Base-by-base conservation (phyloP, 2,797 vertebrate species). In the Myripristis jacobus region DNA sequence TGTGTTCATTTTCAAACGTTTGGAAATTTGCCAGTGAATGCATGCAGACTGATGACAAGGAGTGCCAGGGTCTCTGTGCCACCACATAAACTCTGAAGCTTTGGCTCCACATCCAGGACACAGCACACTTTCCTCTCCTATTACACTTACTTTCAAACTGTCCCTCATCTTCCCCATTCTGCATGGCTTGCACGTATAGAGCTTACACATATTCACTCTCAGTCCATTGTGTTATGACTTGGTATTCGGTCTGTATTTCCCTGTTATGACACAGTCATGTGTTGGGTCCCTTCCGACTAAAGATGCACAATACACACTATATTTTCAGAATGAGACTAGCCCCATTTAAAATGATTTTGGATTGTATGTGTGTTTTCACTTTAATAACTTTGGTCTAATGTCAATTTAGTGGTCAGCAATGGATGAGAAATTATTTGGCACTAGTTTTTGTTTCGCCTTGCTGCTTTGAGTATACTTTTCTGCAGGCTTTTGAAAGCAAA, bases 111-210 rank as follows among this genome's bases (percentile, higher is more conserved):
- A 13, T 66, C 69, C 64, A 71, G 70, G 66, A 66, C 63, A 48
- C 59, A 16, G 64, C 64, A 53, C 76, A 63, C n/a, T 76, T 56
- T 52, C 34, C 27, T 51, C 36, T 44, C 75, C 54, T 61, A 16
- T 55, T 51, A 31, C 34, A 27, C 53, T 76, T 73, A 65, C 44
- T 56, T 60, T 74, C 66, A 53, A 56, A 52, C 46, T 79, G 19
- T 77, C 51, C 70, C 57, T 77, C 67, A 67, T 86, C 78, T 65
- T 34, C 22, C 41, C 29, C 25, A 67, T 77, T 75, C 73, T 89
- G 90, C 89, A 91, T 91, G 89, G 84, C 88, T 87, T 89, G 80
- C 81, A 70, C 53, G 31, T 70, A 64, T 29, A 82, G 51, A 80
- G 48, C 60, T 67, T 58, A 76, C 21, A 80, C 10, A 71, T 48